A percentile compares a stretch with the other conserved stretches of the same genome.
Conservation (phyloP, 1,140 invertebrate species). For the Laupala kohalensis region DNA sequence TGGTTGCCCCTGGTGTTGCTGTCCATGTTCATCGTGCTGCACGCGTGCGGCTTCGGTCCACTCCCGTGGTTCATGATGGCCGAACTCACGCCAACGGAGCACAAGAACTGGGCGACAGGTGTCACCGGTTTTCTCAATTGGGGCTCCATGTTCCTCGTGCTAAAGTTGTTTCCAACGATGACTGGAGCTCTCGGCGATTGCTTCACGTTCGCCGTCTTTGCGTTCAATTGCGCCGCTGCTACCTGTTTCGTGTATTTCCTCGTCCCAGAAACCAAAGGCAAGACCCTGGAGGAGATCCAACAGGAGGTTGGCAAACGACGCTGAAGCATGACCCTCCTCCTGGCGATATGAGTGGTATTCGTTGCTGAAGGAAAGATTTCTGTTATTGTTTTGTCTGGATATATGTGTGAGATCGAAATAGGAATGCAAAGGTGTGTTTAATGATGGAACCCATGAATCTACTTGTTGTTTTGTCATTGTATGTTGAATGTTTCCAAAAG, state of each 20-base stretch:
- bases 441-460: no score
- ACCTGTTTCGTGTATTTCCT: constrained; percentile 60
- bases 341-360: no score
- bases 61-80: constrained; percentile 32
- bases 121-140: constrained; percentile 33
- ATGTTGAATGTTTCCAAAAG: no score
- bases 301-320: constrained; percentile 34
- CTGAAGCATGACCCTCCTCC: no score
- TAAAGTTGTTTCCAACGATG: constrained; percentile 29
- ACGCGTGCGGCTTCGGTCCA: constrained; percentile 31
- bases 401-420: no score
- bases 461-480: no score
- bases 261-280: constrained; percentile 84
- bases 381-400: no score
- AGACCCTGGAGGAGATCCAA: constrained; percentile 72
- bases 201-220: constrained; percentile 69
- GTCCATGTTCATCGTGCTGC: constrained; percentile 26
- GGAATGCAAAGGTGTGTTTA: no score
- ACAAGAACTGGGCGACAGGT: constrained; percentile 27
- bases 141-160: constrained; percentile 35
- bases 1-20: constrained; percentile 26
- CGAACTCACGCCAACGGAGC: constrained; percentile 29
- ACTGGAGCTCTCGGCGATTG: constrained; percentile 37
- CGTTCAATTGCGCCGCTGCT: constrained; percentile 51
- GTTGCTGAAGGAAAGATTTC: no score